These are phyloP conservation scores for Trichonephila inaurata DNA, from an alignment of 1,140 invertebrate genomes.

Conservation along the genomic window DNA sequence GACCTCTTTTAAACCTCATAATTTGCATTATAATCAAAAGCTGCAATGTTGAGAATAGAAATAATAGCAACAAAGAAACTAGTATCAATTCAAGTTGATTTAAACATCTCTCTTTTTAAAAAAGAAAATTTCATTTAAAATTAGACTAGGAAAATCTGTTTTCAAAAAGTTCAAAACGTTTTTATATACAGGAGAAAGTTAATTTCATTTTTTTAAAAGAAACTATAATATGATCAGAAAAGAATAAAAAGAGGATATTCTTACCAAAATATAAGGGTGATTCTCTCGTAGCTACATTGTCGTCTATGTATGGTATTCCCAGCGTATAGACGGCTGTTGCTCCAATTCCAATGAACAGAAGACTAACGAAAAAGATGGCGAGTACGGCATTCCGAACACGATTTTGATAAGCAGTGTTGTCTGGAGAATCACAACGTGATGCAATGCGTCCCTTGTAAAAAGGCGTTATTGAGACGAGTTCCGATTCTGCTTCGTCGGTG, in stretches of 20 bases:
- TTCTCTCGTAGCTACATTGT: slow-evolving; percentile 94
- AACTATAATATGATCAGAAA: background rate
- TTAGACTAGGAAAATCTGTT: too few species aligned
- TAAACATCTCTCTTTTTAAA: too few species aligned
- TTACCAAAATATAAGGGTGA: slow-evolving; percentile 95
- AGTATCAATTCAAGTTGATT: too few species aligned
- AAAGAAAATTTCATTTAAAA: too few species aligned
- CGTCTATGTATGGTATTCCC: slow-evolving; percentile 96
- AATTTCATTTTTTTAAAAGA: too few species aligned
- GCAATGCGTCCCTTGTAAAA: slow-evolving; percentile 69
- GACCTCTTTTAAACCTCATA: too few species aligned
- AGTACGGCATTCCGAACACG: slow-evolving; percentile 80
- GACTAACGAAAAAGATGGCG: slow-evolving; percentile 91
- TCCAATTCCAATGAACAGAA: slow-evolving; percentile 93
- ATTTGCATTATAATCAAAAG: too few species aligned
- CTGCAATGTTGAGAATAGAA: too few species aligned
- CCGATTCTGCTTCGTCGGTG: background rate
- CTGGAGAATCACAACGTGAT: slow-evolving; percentile 71
- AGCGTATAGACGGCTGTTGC: slow-evolving; percentile 95
- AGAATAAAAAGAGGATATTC: slow-evolving; percentile 78
- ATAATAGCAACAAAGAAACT: too few species aligned
- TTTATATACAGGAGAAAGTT: too few species aligned
- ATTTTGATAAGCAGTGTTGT: slow-evolving; percentile 68
- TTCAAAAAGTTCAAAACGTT: too few species aligned
- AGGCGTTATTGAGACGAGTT: slow-evolving; percentile 27